phyloP scores from a whole-genome alignment of 2,113 vertebrate genomes.

The Muntiacus muntjak region DNA sequence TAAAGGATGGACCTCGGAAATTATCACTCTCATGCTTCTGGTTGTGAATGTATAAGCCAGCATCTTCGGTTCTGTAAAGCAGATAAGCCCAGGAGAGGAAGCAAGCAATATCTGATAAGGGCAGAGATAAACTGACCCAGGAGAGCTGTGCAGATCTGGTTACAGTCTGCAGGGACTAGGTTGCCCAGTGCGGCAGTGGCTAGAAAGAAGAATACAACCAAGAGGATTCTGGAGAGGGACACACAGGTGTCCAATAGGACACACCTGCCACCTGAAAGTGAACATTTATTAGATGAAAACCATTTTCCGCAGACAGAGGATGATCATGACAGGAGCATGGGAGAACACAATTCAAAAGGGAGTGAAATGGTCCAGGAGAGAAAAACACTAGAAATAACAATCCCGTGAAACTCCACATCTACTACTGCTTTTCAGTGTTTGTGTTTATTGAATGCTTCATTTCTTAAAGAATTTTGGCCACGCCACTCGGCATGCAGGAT shows the following conservation, averaged over 20 bases:
- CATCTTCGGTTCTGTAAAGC: background rate
- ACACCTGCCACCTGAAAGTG: background rate
- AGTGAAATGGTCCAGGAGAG: background rate
- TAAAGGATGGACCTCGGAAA: background rate
- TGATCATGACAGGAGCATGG: background rate
- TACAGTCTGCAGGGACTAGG: background rate
- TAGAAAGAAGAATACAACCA: background rate
- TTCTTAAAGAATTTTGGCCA: background rate
- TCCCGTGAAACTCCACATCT: background rate
- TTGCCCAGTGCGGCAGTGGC: background rate
- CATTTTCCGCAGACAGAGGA: background rate
- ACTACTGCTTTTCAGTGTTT: background rate
- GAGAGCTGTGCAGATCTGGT: background rate
- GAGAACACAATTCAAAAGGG: background rate
- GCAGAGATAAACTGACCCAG: background rate
- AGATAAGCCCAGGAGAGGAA: background rate
- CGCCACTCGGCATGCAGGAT: accelerated
- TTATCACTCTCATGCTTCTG: background rate
- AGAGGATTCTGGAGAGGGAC: background rate
- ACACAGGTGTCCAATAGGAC: background rate
- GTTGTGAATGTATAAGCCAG: background rate
- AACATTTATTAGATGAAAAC: background rate
- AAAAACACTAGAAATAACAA: background rate
- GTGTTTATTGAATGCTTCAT: background rate
- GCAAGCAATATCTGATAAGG: background rate